Percentiles rank a stretch among this genome's conserved stretches.
Evolutionary conservation across 2,797 vertebrate species (phyloP).

Genomic region (Anguilla megastoma): DNA sequence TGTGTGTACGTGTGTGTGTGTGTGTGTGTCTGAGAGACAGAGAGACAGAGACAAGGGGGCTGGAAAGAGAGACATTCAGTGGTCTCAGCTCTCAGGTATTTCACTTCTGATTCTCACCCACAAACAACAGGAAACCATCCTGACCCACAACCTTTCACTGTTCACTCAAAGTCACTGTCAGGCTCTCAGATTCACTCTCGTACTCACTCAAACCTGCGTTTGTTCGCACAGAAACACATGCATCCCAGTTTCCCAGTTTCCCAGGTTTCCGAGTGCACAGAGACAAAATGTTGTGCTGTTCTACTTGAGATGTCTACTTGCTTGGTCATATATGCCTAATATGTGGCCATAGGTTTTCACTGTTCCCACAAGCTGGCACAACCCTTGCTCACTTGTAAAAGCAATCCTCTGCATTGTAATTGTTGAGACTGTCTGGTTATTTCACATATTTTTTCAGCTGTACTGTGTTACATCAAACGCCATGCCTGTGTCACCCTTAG

Average conservation of each 20-base stretch:
- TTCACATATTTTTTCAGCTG: background rate
- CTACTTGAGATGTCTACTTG: background rate
- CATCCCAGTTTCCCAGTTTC: background rate
- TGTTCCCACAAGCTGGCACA: background rate
- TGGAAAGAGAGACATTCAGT: conserved; percentile 48
- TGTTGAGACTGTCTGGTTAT: background rate
- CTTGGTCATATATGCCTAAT: background rate
- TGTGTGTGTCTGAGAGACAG: conserved; percentile 55
- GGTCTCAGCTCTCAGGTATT: conserved; percentile 55
- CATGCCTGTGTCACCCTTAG: background rate
- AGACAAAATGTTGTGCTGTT: background rate
- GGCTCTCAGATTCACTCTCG: background rate
- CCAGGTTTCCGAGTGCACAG: background rate
- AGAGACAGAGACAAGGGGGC: conserved; percentile 14
- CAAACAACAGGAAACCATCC: conserved; percentile 73
- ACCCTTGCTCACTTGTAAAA: background rate
- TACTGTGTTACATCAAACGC: background rate
- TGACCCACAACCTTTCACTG: conserved; percentile 69
- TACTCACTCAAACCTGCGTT: background rate
- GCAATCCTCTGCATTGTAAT: background rate
- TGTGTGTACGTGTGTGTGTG: background rate
- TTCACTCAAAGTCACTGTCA: conserved; percentile 34
- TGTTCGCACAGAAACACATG: background rate
- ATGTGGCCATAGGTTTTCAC: background rate
- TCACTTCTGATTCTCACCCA: conserved; percentile 68